A percentile compares a stretch with the other conserved stretches of the same genome.
phyloP scores from a whole-genome alignment of 1,140 invertebrate species.

The Portunus trituberculatus region DNA sequence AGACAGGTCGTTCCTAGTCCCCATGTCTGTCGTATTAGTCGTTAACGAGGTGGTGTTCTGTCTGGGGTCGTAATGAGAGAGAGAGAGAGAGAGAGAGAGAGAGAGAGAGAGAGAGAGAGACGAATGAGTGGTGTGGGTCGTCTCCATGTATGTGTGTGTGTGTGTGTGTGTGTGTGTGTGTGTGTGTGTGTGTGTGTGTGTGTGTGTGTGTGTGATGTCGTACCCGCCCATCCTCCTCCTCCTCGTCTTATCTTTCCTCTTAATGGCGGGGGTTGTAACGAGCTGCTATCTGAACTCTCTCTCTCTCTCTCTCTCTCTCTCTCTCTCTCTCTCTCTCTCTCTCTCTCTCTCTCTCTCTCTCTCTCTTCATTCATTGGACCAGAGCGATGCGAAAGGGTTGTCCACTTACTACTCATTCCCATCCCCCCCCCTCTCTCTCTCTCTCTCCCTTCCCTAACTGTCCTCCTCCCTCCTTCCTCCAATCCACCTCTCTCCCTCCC shows the following conservation, averaged over 20 bases:
- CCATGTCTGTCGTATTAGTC: background rate
- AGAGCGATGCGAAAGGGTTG: background rate
- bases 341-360: too few species aligned
- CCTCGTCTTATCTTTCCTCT: background rate
- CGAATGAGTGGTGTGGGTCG: too few species aligned
- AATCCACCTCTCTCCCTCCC: too few species aligned
- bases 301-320: too few species aligned
- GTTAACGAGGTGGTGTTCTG: too few species aligned
- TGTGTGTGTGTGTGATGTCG: background rate
- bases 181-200: constrained; percentile 1
- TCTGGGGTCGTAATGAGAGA: background rate
- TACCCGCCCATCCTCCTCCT: background rate
- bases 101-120: background rate
- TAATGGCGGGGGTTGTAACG: background rate
- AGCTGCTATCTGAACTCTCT: background rate
- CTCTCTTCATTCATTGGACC: background rate
- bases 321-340: too few species aligned
- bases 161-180: constrained; percentile 20
- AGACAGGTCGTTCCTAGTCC: background rate
- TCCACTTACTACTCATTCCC: too few species aligned
- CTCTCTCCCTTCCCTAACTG: background rate
- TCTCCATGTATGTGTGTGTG: background rate
- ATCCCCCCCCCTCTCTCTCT: background rate
- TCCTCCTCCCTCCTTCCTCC: too few species aligned
- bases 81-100: background rate